These are phyloP conservation scores for Acleris cristana DNA, from an alignment of 2,888 invertebrate species.

Conservation along the genomic window DNA sequence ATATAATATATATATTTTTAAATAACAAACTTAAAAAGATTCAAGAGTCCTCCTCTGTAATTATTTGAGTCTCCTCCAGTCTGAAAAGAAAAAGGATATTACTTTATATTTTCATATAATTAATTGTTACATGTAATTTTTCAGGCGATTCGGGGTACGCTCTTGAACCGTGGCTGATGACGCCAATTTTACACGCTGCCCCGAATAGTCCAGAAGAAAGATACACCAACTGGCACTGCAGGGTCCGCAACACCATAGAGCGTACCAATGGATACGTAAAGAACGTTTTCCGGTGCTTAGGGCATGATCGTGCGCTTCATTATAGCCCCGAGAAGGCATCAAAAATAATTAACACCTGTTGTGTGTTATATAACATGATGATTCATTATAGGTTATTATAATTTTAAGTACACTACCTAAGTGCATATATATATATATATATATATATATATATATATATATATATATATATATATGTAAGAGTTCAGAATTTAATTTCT, in stretches of 20 bases:
- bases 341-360: conserved; percentile 26
- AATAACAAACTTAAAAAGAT: too few species aligned
- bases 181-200: conserved; percentile 21
- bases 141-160: conserved; percentile 36
- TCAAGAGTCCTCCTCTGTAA: too few species aligned
- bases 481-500: too few species aligned
- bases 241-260: conserved; percentile 25
- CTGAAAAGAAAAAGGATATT: background rate
- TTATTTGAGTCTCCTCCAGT: background rate
- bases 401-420: background rate
- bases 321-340: conserved; percentile 31
- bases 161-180: conserved; percentile 36
- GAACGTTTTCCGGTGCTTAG: conserved; percentile 19
- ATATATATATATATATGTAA: too few species aligned
- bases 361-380: conserved; percentile 21
- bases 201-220: conserved; percentile 15
- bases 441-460: too few species aligned
- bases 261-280: conserved; percentile 31
- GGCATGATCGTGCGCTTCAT: conserved; percentile 14
- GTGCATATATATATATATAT: too few species aligned
- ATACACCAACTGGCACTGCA: conserved; percentile 30
- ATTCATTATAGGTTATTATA: background rate
- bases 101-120: background rate
- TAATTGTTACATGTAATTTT: conserved; percentile 2
- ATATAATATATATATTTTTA: too few species aligned